Percentiles rank a stretch among this genome's conserved stretches.
These are phyloP conservation scores for Hippocampus guttulatus DNA, from an alignment of 2,113 vertebrate species.

Conservation along the genomic window DNA sequence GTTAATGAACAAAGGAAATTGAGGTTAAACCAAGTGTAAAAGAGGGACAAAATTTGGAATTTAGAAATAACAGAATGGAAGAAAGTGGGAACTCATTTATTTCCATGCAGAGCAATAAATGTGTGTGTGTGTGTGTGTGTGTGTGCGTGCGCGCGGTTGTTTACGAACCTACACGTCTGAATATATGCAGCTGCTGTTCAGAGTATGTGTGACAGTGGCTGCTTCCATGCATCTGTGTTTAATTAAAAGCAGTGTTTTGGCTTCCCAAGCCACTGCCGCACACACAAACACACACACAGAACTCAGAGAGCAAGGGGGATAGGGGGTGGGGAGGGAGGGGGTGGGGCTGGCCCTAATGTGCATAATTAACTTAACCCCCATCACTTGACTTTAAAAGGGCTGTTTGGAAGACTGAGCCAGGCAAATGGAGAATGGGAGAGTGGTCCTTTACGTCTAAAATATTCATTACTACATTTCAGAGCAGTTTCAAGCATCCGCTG, in stretches of 20 bases:
- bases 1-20: constrained; percentile 4
- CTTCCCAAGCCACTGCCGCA: constrained; percentile 75
- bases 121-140: constrained; percentile 15
- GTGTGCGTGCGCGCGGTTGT: constrained; percentile 29
- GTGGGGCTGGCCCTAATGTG: constrained; percentile 73
- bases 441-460: constrained; percentile 63
- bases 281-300: constrained; percentile 7
- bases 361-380: constrained; percentile 93
- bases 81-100: constrained; percentile 46
- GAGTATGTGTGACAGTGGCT: constrained; percentile 74
- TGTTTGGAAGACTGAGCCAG: constrained; percentile 74
- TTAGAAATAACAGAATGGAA: neutral
- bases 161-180: constrained; percentile 39
- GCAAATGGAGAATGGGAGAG: constrained; percentile 72
- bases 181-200: constrained; percentile 54
- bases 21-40: constrained; percentile 5
- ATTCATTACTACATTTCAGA: constrained; percentile 65
- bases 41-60: constrained; percentile 16
- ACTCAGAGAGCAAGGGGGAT: constrained; percentile 44
- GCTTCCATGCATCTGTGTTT: constrained; percentile 81
- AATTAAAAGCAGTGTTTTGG: constrained; percentile 87
- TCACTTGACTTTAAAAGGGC: constrained; percentile 84
- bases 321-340: constrained; percentile 27
- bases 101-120: constrained; percentile 13
- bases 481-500: constrained; percentile 57